Base-by-base conservation (phyloP, 2,888 invertebrate species). In the Pemphredon lugubris region DNA sequence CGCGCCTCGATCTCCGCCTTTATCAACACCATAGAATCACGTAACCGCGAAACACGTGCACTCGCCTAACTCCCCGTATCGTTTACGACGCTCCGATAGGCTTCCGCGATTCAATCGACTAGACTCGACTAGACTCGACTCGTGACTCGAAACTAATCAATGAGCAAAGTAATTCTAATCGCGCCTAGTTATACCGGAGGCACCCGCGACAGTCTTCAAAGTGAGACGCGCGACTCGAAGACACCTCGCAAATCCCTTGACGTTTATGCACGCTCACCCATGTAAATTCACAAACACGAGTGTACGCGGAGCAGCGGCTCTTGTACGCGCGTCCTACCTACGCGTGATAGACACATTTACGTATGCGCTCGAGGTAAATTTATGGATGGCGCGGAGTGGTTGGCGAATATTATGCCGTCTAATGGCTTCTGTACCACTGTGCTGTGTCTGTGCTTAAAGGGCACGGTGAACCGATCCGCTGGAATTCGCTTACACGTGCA, bases 341-440 rank as follows among this genome's bases (percentile, higher is more conserved):
- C 59, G 44, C 32, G 37, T 20, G 34, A 23, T 16, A 40, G 53
- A 60, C 44, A 54, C 66, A 47, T 66, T 42, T 39, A 66, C 45
- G 32, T 53, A 47, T 39, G 32, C 20, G 40, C 47, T 11, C 23
- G 0, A 34, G 1, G n/a, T 9, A 60, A 66, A 66, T 66, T 66
- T 66, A 66, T 66, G 66, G 60, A 23, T 30, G 53, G n/a, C 53
- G 21, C 37, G 51, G 53, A 40, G 40, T 40, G 9, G 23, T 53
- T 54, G 18, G 53, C 40, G 60, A 61, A 61, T 61, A 61, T 61
- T 66, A 66, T 61, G 66, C 26, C 39, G 39, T 11, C 40, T 66
- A 66, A 66, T 66, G 61, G 61, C 40, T 16, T 16, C 18, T 32
- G 32, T 60, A 53, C 40, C 7, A 60, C 60, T 23, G 37, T 30